These are phyloP conservation scores for Centropus unirufus DNA, from an alignment of 2,113 vertebrate species.

Conservation along the genomic window DNA sequence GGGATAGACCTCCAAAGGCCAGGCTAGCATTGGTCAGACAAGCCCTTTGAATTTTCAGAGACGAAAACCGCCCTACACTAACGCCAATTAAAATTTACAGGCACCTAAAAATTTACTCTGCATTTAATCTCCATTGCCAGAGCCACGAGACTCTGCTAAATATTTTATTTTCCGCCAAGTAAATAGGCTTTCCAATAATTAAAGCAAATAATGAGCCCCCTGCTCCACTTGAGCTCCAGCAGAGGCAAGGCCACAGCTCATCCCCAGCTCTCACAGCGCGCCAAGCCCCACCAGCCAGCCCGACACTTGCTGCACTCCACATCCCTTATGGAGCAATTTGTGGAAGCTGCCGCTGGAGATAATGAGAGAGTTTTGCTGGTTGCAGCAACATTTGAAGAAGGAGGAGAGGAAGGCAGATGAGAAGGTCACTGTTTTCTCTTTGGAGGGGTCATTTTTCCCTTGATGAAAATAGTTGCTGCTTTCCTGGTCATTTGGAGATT, in stretches of 20 bases:
- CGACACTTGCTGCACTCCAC: neutral
- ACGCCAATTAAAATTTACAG: conserved; percentile 73
- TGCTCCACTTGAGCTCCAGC: neutral
- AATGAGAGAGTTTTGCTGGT: neutral
- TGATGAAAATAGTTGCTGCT: neutral
- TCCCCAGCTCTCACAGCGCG: fast-evolving
- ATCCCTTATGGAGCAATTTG: neutral
- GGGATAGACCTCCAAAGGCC: neutral
- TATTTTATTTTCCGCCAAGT: conserved; percentile 72
- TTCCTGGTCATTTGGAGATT: neutral
- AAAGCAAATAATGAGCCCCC: neutral
- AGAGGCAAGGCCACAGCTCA: neutral
- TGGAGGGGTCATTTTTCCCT: neutral
- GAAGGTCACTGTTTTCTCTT: neutral
- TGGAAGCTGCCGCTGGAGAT: neutral
- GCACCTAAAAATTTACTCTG: conserved; percentile 68
- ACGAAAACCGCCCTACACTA: conserved; percentile 48
- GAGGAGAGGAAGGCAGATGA: neutral
- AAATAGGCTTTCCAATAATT: conserved; percentile 19
- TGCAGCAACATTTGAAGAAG: neutral
- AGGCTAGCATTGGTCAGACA: conserved; percentile 8
- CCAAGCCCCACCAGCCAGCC: neutral
- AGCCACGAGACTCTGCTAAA: conserved; percentile 71
- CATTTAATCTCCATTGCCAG: conserved; percentile 64
- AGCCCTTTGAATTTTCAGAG: conserved; percentile 38